Conservation (phyloP, 2,888 invertebrate species). For the Chloroclystis v-ata region DNA sequence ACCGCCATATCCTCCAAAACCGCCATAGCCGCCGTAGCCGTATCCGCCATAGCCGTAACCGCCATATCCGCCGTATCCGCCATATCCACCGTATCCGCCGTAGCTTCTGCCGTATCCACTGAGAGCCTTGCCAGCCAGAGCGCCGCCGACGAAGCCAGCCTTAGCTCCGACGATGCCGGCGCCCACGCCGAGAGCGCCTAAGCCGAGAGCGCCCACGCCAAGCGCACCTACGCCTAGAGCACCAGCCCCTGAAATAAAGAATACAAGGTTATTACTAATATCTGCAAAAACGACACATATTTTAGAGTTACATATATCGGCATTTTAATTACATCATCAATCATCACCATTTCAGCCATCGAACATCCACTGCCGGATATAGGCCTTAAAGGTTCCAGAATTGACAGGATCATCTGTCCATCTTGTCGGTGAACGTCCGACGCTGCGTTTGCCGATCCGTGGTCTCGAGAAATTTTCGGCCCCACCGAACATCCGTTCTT, state of each 20-base stretch:
- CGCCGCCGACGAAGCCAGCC: constrained; percentile 61
- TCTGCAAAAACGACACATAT: too few species aligned
- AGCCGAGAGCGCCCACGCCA: constrained; percentile 46
- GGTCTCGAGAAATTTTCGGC: too few species aligned
- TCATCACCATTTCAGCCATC: too few species aligned
- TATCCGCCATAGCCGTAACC: constrained; percentile 33
- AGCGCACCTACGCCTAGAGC: constrained; percentile 16
- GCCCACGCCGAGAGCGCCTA: constrained; percentile 50
- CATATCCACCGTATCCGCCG: constrained; percentile 38
- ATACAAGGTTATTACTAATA: too few species aligned
- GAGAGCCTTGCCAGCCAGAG: constrained; percentile 36
- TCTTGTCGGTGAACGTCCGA: too few species aligned
- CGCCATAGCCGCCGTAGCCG: constrained; percentile 24
- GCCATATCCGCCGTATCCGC: constrained; percentile 25
- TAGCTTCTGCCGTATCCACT: constrained; percentile 35
- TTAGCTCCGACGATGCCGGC: constrained; percentile 57
- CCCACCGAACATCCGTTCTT: too few species aligned
- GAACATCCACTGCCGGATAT: too few species aligned
- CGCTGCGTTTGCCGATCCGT: too few species aligned
- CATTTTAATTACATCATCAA: too few species aligned
- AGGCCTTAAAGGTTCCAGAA: too few species aligned
- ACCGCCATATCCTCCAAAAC: constrained; percentile 32
- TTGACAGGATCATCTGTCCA: too few species aligned
- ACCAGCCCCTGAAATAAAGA: constrained; percentile 11
- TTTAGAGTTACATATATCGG: neutral